Evolutionary conservation across 2,113 vertebrate species (phyloP).

Genomic region (Tetraodon nigroviridis): DNA sequence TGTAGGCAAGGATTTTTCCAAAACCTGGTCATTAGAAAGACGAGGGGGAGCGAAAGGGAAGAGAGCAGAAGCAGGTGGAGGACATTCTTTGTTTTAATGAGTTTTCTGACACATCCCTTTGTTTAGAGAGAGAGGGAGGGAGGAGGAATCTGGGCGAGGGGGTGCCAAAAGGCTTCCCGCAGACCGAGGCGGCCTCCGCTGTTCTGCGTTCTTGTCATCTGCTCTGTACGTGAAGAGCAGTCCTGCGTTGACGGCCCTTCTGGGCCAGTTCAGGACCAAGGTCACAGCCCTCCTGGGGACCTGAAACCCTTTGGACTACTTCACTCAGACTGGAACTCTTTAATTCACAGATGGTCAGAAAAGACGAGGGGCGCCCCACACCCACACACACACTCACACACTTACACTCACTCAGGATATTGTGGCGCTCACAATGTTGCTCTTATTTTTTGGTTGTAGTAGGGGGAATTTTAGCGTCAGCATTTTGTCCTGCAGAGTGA

Average conservation of each 20-base stretch:
- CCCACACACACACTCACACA: slow-evolving; percentile 8
- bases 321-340: slow-evolving; percentile 50
- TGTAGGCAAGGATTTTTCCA: slow-evolving; percentile 38
- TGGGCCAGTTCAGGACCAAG: slow-evolving; percentile 53
- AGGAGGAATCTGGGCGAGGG: slow-evolving; percentile 24
- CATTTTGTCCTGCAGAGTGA: too few relatives aligned
- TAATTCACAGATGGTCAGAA: slow-evolving; percentile 66
- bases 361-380: slow-evolving; percentile 49
- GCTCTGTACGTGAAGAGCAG: slow-evolving; percentile 65
- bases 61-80: slow-evolving; percentile 64
- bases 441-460: too few relatives aligned
- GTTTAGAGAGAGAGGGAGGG: slow-evolving; percentile 42
- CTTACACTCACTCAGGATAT: slow-evolving; percentile 2
- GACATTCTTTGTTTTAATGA: slow-evolving; percentile 71
- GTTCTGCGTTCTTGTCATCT: slow-evolving; percentile 66
- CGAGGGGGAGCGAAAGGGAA: slow-evolving; percentile 42
- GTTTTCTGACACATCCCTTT: slow-evolving; percentile 65
- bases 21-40: slow-evolving; percentile 59
- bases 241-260: slow-evolving; percentile 59
- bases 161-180: slow-evolving; percentile 48
- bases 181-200: slow-evolving; percentile 58
- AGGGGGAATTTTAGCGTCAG: too few relatives aligned
- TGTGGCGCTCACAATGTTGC: background rate
- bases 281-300: slow-evolving; percentile 61
- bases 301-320: slow-evolving; percentile 59